Conservation (phyloP, 2,797 vertebrate genomes). For the Poecilia velifera region DNA sequence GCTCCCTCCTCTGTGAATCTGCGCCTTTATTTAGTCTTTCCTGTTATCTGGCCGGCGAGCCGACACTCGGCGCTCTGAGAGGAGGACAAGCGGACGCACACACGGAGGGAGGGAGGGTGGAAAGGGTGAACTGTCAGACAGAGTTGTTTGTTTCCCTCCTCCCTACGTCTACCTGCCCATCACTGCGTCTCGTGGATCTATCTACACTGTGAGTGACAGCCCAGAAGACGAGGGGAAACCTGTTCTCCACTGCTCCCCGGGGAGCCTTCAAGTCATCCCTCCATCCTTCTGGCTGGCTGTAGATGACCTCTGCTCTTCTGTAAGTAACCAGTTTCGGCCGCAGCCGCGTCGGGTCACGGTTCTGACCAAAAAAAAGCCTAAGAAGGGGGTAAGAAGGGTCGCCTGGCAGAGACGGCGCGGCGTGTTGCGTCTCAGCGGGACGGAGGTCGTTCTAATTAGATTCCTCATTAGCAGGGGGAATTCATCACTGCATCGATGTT, state of each 20-base stretch:
- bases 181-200: slow-evolving; percentile 58
- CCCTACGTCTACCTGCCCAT: slow-evolving; percentile 20
- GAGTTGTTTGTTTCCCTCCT: slow-evolving; percentile 18
- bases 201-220: slow-evolving; percentile 53
- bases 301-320: slow-evolving; percentile 63
- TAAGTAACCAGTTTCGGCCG: slow-evolving; percentile 73
- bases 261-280: slow-evolving; percentile 2
- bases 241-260: slow-evolving; percentile 9
- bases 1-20: slow-evolving; percentile 39
- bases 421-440: not conserved
- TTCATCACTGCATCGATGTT: not conserved
- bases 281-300: slow-evolving; percentile 12
- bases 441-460: not conserved
- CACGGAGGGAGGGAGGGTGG: slow-evolving; percentile 5
- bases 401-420: not conserved
- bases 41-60: slow-evolving; percentile 21
- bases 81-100: slow-evolving; percentile 13
- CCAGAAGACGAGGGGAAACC: slow-evolving; percentile 45
- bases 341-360: slow-evolving; percentile 16
- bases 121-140: slow-evolving; percentile 50
- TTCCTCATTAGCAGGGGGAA: slow-evolving; percentile 7
- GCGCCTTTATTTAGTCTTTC: slow-evolving; percentile 24
- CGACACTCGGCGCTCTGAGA: not conserved
- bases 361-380: not conserved
- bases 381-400: slow-evolving; percentile 13